phyloP scores from a whole-genome alignment of 2,888 invertebrate genomes.

The Drosophila rellima region DNA sequence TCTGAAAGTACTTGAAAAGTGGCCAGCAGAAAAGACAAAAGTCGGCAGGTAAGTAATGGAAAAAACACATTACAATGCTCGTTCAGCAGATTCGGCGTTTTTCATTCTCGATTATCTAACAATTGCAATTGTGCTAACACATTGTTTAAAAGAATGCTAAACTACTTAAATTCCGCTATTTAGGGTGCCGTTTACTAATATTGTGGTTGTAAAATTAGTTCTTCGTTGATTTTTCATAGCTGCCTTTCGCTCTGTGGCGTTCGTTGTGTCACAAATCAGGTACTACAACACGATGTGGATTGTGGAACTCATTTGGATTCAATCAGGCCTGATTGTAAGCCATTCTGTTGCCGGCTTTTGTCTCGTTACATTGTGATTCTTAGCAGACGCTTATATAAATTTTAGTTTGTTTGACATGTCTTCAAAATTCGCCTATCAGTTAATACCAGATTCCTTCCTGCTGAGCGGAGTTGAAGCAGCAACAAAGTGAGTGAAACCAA shows the following conservation, averaged over 20 bases:
- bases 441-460: slow-evolving; percentile 56
- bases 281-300: slow-evolving; percentile 22
- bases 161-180: neutral
- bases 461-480: slow-evolving; percentile 25
- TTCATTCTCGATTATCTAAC: slow-evolving; percentile 64
- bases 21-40: slow-evolving; percentile 92
- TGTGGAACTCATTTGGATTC: neutral
- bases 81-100: slow-evolving; percentile 44
- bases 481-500: slow-evolving; percentile 34
- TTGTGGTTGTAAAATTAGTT: neutral
- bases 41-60: slow-evolving; percentile 88
- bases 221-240: neutral
- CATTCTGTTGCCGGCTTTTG: slow-evolving; percentile 16
- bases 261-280: neutral
- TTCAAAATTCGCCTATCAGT: slow-evolving; percentile 76
- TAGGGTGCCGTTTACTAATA: neutral
- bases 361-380: slow-evolving; percentile 3
- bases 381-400: neutral
- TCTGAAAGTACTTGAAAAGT: slow-evolving; percentile 90
- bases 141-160: slow-evolving; percentile 5
- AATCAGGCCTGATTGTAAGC: neutral
- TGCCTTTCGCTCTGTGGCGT: neutral
- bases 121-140: slow-evolving; percentile 6
- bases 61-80: slow-evolving; percentile 41
- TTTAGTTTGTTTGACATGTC: slow-evolving; percentile 45